A percentile compares a stretch with the other conserved stretches of the same genome.
phyloP scores from a whole-genome alignment of 2,888 invertebrate species.

The Scaptomyza caliginosa region DNA sequence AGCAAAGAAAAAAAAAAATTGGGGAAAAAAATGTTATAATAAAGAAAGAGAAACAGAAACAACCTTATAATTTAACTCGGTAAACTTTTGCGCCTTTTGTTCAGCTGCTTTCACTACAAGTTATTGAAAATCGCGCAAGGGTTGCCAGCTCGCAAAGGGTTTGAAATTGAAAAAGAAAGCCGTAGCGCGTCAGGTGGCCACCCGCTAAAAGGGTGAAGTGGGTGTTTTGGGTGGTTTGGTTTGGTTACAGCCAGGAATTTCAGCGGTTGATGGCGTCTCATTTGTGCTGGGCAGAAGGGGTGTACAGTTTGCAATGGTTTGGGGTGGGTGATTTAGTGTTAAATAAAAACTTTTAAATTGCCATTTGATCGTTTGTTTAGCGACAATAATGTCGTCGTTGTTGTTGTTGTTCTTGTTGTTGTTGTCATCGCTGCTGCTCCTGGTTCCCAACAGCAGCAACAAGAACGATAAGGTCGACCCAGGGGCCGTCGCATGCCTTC shows the following conservation, averaged over 20 bases:
- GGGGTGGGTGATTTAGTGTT: slow-evolving; percentile 80
- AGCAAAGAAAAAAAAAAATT: slow-evolving; percentile 2
- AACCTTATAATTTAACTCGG: slow-evolving; percentile 76
- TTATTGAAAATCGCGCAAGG: slow-evolving; percentile 76
- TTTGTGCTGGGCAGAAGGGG: slow-evolving; percentile 21
- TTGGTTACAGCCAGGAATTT: not conserved
- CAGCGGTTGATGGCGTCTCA: slow-evolving; percentile 41
- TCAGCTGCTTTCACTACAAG: slow-evolving; percentile 68
- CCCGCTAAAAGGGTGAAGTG: slow-evolving; percentile 36
- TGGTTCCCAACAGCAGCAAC: slow-evolving; percentile 9
- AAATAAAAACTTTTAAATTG: slow-evolving; percentile 82
- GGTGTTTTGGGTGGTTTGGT: not conserved
- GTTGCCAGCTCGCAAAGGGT: slow-evolving; percentile 65
- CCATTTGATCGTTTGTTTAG: slow-evolving; percentile 84
- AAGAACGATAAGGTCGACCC: slow-evolving; percentile 33
- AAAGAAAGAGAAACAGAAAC: slow-evolving; percentile 55
- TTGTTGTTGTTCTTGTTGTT: slow-evolving; percentile 37
- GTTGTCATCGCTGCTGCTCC: slow-evolving; percentile 17
- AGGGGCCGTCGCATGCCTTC: slow-evolving; percentile 37
- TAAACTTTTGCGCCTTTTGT: slow-evolving; percentile 76
- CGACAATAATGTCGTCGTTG: slow-evolving; percentile 80
- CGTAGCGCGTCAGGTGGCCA: slow-evolving; percentile 60
- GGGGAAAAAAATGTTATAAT: slow-evolving; percentile 21
- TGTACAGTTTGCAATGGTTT: slow-evolving; percentile 26
- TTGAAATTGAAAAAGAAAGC: slow-evolving; percentile 77